Percentiles rank a stretch among this genome's conserved stretches.
Evolutionary conservation across 2,888 invertebrate genomes (phyloP).

Genomic region (Erebia palarica): DNA sequence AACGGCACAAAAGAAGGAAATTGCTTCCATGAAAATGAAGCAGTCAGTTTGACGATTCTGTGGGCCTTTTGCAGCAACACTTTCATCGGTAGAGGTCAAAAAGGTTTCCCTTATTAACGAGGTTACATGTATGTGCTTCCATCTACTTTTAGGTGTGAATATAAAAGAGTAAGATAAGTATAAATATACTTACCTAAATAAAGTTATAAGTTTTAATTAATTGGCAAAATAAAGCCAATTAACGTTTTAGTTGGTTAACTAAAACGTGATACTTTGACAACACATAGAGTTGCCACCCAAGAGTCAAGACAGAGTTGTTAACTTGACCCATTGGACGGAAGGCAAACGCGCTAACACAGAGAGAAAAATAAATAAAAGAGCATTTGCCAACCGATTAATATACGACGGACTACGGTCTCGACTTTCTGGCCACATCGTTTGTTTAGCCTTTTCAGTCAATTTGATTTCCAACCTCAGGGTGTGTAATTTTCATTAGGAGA

Average conservation of each 20-base stretch:
- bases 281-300: too few species aligned
- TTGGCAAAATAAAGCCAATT: too few species aligned
- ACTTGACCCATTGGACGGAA: slow-evolving; percentile 48
- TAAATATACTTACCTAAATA: too few species aligned
- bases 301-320: slow-evolving; percentile 27
- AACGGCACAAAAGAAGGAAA: slow-evolving; percentile 66
- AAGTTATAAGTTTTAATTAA: too few species aligned
- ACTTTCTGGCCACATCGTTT: slow-evolving; percentile 78
- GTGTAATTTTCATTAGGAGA: slow-evolving; percentile 79
- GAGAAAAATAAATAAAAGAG: slow-evolving; percentile 76
- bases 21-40: slow-evolving; percentile 73
- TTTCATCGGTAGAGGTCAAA: slow-evolving; percentile 43
- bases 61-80: slow-evolving; percentile 63
- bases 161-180: too few species aligned
- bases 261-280: too few species aligned
- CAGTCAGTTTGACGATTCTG: slow-evolving; percentile 69
- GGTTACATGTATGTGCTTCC: too few species aligned
- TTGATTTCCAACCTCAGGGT: slow-evolving; percentile 80
- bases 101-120: slow-evolving; percentile 1
- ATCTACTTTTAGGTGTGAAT: too few species aligned
- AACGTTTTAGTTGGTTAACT: too few species aligned
- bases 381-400: slow-evolving; percentile 78
- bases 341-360: slow-evolving; percentile 49
- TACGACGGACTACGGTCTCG: slow-evolving; percentile 63
- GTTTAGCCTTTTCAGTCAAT: slow-evolving; percentile 82